Conservation (phyloP, 2,113 vertebrate species). For the Ammospiza nelsoni region DNA sequence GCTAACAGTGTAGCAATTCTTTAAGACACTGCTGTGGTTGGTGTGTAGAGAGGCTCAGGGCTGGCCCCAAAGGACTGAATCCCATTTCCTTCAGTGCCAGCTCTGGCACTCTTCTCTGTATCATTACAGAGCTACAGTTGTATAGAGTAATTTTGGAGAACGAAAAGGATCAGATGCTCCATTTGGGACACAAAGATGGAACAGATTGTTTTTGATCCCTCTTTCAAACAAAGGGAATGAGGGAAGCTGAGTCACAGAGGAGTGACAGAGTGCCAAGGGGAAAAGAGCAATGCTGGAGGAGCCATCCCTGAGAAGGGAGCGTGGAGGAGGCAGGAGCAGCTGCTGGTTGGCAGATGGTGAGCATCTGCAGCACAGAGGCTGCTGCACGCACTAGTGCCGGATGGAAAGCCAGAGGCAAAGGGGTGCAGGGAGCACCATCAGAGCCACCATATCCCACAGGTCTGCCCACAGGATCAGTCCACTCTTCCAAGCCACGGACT, state of each 20-base stretch:
- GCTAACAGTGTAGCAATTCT: neutral
- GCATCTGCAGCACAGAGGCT: conserved; percentile 8
- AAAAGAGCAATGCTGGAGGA: neutral
- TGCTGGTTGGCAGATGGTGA: conserved; percentile 41
- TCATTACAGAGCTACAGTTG: neutral
- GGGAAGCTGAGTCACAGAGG: neutral
- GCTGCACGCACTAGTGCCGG: accelerated
- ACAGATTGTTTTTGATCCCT: neutral
- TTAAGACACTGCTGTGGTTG: neutral
- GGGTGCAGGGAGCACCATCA: neutral
- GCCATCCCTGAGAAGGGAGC: neutral
- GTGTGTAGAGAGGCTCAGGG: neutral
- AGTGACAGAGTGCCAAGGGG: neutral
- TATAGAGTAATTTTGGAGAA: neutral
- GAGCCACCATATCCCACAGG: neutral
- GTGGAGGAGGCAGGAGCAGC: neutral
- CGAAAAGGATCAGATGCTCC: neutral
- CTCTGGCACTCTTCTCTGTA: neutral
- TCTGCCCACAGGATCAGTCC: neutral
- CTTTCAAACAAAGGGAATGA: neutral
- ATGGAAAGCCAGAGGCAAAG: neutral
- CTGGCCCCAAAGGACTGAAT: neutral
- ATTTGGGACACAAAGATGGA: neutral
- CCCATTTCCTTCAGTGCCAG: neutral
- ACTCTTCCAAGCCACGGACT: neutral